A percentile compares a stretch with the other conserved stretches of the same genome.
These are phyloP conservation scores for Drosophila paramelanica DNA, from an alignment of 2,888 invertebrate genomes.

Conservation along the genomic window DNA sequence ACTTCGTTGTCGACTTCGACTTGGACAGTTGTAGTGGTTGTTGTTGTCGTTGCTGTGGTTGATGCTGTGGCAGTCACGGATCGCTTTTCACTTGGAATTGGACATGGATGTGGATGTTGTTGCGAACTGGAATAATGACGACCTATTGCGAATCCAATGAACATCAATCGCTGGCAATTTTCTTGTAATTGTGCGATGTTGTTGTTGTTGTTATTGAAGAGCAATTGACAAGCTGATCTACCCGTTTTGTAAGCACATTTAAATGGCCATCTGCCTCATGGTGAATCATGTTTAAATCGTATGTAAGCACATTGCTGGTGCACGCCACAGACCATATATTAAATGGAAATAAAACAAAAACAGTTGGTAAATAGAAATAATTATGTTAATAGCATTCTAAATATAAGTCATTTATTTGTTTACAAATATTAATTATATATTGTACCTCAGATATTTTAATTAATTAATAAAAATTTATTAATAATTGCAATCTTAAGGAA, in stretches of 20 bases:
- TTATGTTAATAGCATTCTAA: no score
- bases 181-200: slow-evolving; percentile 77
- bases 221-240: slow-evolving; percentile 60
- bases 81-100: slow-evolving; percentile 66
- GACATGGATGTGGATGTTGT: slow-evolving; percentile 42
- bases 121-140: slow-evolving; percentile 62
- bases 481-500: no score
- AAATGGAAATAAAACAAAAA: no score
- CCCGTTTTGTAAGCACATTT: slow-evolving; percentile 39
- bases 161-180: slow-evolving; percentile 81
- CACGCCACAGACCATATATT: no score
- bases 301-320: slow-evolving; percentile 16
- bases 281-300: slow-evolving; percentile 44
- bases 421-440: no score
- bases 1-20: slow-evolving; percentile 22
- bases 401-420: no score
- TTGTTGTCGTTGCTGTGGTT: slow-evolving; percentile 24
- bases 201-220: slow-evolving; percentile 50
- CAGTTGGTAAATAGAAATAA: no score
- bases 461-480: no score
- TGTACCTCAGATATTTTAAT: no score
- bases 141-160: slow-evolving; percentile 67
- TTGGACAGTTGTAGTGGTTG: slow-evolving; percentile 25
- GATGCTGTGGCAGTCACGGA: slow-evolving; percentile 67
- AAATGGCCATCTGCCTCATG: slow-evolving; percentile 47